Evolutionary conservation across 2,113 vertebrate genomes (phyloP).

Genomic region (Stegastes partitus): DNA sequence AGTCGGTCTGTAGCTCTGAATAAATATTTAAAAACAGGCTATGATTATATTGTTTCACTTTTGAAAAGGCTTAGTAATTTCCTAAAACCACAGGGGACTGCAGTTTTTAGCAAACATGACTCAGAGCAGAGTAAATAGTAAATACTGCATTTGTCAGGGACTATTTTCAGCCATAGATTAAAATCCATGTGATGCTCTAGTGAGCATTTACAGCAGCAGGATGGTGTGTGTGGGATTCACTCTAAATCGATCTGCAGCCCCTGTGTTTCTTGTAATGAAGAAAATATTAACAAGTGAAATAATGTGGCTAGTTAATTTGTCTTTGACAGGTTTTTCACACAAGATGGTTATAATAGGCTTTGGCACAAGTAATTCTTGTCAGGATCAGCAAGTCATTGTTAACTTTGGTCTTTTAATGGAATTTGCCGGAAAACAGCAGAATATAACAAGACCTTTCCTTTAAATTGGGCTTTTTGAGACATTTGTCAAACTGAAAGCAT

Average conservation of each 20-base stretch:
- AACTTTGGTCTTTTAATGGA: conserved; percentile 4
- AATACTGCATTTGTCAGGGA: conserved; percentile 8
- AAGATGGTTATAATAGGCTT: neutral
- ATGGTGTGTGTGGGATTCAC: conserved; percentile 1
- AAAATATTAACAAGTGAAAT: neutral
- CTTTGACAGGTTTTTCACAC: neutral
- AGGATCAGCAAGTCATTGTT: neutral
- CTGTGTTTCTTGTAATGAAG: neutral
- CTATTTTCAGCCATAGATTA: conserved; percentile 11
- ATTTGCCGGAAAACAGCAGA: neutral
- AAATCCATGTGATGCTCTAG: neutral
- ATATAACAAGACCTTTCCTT: neutral
- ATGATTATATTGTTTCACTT: conserved; percentile 8
- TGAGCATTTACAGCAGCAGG: conserved; percentile 1
- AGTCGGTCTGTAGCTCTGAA: conserved; percentile 1
- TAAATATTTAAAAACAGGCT: neutral
- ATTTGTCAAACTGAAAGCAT: neutral
- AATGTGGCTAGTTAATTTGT: neutral
- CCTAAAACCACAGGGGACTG: neutral
- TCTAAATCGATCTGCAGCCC: neutral
- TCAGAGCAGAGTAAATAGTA: conserved; percentile 5
- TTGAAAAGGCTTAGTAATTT: conserved; percentile 11
- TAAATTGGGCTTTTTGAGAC: neutral
- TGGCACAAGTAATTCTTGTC: neutral
- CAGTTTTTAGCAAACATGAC: neutral